phyloP scores from a whole-genome alignment of 2,113 vertebrate species.

The Eurystomus gularis region DNA sequence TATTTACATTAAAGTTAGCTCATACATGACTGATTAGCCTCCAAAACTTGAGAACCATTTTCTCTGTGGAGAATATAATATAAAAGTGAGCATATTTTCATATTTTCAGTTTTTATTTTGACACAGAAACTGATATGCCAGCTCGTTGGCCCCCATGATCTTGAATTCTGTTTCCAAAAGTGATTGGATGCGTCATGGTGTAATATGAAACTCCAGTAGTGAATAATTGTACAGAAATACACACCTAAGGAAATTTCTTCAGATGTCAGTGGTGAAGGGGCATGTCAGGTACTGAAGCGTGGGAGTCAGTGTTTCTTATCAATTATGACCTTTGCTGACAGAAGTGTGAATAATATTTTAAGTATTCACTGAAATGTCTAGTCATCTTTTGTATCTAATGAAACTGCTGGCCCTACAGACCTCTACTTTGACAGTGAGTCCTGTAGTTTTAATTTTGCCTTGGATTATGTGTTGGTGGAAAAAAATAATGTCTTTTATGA shows the following conservation, averaged over 20 bases:
- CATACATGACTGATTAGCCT: background rate
- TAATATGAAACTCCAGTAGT: background rate
- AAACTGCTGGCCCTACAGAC: background rate
- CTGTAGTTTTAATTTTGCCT: background rate
- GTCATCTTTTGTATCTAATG: background rate
- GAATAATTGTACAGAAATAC: background rate
- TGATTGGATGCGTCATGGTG: background rate
- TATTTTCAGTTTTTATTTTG: background rate
- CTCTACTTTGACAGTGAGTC: background rate
- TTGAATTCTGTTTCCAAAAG: background rate
- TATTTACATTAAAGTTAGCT: background rate
- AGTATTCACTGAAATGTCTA: background rate
- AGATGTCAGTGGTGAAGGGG: background rate
- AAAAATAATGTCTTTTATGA: background rate
- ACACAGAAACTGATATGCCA: background rate
- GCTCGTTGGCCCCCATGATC: background rate
- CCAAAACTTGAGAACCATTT: background rate
- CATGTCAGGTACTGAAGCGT: background rate
- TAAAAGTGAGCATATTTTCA: background rate
- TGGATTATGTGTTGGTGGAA: background rate
- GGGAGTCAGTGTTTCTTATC: background rate
- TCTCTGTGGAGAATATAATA: background rate
- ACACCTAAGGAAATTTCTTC: background rate
- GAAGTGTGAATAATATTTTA: background rate
- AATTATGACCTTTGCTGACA: background rate